These are phyloP conservation scores for Linurgus olivaceus DNA, from an alignment of 2,797 vertebrate genomes.

Conservation along the genomic window DNA sequence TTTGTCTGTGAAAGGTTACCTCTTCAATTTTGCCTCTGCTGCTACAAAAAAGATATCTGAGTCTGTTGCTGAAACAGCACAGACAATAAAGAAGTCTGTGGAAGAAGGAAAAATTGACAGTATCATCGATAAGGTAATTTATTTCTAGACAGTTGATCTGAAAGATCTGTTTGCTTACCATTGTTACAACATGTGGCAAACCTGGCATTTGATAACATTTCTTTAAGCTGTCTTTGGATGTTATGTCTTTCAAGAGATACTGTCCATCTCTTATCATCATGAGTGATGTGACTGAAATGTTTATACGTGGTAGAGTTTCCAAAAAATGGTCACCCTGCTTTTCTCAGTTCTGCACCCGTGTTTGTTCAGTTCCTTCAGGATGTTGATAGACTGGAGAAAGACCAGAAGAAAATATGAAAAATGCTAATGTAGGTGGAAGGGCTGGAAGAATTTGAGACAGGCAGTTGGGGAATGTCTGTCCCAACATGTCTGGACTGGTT, in stretches of 20 bases:
- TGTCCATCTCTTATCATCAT: background rate
- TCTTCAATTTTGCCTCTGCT: constrained; percentile 90
- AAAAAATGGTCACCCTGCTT: background rate
- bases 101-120: constrained; percentile 95
- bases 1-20: constrained; percentile 79
- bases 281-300: background rate
- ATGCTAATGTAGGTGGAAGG: background rate
- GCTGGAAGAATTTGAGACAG: background rate
- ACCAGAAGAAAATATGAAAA: background rate
- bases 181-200: background rate
- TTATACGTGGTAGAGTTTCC: background rate
- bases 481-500: background rate
- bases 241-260: background rate
- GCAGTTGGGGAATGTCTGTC: background rate
- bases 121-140: constrained; percentile 90
- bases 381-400: background rate
- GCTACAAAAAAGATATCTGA: constrained; percentile 95
- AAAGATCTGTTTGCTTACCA: background rate
- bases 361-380: background rate
- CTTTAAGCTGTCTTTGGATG: background rate
- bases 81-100: constrained; percentile 93
- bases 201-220: background rate
- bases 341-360: background rate
- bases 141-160: background rate
- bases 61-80: constrained; percentile 91